Base-by-base conservation (phyloP, 2,113 vertebrate species). In the Onychostruthus taczanowskii region DNA sequence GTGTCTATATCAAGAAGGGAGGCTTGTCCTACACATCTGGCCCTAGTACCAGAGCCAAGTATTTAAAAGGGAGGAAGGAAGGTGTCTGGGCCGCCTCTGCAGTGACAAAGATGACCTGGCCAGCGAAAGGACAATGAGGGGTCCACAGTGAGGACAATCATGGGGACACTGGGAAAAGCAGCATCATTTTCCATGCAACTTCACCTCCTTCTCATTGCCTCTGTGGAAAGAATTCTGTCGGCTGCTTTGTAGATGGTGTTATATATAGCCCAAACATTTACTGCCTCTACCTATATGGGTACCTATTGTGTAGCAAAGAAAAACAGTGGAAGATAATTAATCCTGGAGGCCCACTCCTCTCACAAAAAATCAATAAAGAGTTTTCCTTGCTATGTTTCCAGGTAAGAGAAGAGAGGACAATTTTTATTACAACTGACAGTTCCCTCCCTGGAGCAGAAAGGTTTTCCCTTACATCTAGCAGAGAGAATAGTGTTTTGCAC, bases 401-500 rank as follows among this genome's bases (percentile, higher is more conserved):
- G 75, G 50, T 74, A 89, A 74, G 64, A 79, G 43, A 96, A 92
- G 50, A 91, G 44, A 90, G 23, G 64, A 83, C 24, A 63, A 76
- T 92, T 88, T 95, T 91, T 73, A 66, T 94, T 87, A 83, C 5
- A 5, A 47, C 15, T 92, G 93, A 63, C 90, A 78, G 68, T 47
- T 61, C 18, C 24, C 50, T 95, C 82, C 82, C 85, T 6, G 9
- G 35, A 86, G 82, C 85, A 88, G 67, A 70, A 74, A 80, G 79
- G 61, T 83, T 95, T 95, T 88, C 52, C 63, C 67, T 88, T 70
- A 63, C 56, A 63, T 75, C 63, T 43, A 88, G 68, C 1, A 0
- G 52, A 88, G 64, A 90, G 58, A 92, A 93, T 24, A 47, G 39
- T 3, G 5, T 63, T 95, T 91, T 64, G 27, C 87, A 91, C 82